phyloP scores from a whole-genome alignment of 2,797 vertebrate genomes.

The Peromyscus melanophrys region DNA sequence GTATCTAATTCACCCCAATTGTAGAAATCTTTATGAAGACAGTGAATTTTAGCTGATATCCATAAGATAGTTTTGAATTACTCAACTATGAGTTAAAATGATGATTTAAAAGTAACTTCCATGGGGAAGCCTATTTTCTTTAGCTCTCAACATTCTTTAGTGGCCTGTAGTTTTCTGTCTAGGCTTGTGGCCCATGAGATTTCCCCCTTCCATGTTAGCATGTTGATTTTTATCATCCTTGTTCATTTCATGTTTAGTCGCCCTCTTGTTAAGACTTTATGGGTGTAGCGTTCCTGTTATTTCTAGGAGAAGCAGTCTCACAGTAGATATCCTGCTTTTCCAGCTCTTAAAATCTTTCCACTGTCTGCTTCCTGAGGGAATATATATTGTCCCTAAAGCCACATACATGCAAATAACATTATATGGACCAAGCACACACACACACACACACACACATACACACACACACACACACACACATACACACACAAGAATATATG shows the following conservation, averaged over 20 bases:
- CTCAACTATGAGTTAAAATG: constrained; percentile 44
- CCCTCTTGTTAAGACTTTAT: background rate
- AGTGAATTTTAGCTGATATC: background rate
- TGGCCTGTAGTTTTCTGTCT: background rate
- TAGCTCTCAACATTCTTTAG: background rate
- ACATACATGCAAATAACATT: no score
- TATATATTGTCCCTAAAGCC: no score
- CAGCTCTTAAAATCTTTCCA: background rate
- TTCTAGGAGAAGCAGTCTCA: background rate
- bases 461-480: no score
- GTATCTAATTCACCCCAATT: background rate
- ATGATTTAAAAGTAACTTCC: background rate
- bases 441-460: no score
- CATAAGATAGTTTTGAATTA: constrained; percentile 29
- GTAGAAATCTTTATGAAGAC: background rate
- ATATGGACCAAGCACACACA: no score
- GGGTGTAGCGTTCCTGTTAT: background rate
- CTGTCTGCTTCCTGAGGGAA: no score
- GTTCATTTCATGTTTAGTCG: background rate
- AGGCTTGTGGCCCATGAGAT: background rate
- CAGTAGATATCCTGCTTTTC: background rate
- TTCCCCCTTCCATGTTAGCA: background rate
- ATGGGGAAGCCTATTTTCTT: background rate
- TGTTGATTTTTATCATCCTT: background rate
- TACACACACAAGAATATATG: no score